A percentile compares a stretch with the other conserved stretches of the same genome.
Evolutionary conservation across 2,888 invertebrate species (phyloP).

Genomic region (Aquatica leii): DNA sequence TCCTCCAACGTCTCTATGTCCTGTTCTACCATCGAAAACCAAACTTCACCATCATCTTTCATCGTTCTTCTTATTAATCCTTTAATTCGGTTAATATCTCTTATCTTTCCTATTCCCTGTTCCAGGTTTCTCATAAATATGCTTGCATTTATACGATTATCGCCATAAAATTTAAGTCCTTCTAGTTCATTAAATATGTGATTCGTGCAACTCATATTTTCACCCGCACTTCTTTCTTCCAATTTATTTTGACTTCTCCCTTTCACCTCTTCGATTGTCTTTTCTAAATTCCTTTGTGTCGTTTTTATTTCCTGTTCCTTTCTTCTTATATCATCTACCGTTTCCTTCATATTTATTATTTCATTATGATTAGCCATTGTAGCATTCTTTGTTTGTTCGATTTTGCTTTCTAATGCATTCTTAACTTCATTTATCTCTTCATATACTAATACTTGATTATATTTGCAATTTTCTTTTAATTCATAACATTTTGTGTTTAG

Average conservation of each 20-base stretch:
- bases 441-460: slow-evolving; percentile 1
- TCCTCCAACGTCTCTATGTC: background rate
- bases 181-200: background rate
- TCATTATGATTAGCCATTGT: background rate
- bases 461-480: background rate
- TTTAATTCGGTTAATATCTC: background rate
- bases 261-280: background rate
- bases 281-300: slow-evolving; percentile 1
- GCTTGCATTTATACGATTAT: background rate
- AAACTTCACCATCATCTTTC: slow-evolving; percentile 1
- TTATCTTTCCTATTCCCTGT: background rate
- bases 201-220: background rate
- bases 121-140: slow-evolving; percentile 2
- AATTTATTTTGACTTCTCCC: background rate
- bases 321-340: background rate
- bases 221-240: background rate
- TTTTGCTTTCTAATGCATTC: background rate
- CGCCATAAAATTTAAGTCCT: background rate
- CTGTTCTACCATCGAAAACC: slow-evolving; percentile 18
- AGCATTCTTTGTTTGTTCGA: background rate
- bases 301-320: background rate
- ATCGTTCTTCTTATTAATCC: background rate
- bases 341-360: background rate
- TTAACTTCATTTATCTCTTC: background rate
- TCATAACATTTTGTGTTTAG: background rate